Evolutionary conservation across 1,140 invertebrate genomes (phyloP), one percentile per base, ranked within the genome.

Genomic region (Panonychus citri): DNA sequence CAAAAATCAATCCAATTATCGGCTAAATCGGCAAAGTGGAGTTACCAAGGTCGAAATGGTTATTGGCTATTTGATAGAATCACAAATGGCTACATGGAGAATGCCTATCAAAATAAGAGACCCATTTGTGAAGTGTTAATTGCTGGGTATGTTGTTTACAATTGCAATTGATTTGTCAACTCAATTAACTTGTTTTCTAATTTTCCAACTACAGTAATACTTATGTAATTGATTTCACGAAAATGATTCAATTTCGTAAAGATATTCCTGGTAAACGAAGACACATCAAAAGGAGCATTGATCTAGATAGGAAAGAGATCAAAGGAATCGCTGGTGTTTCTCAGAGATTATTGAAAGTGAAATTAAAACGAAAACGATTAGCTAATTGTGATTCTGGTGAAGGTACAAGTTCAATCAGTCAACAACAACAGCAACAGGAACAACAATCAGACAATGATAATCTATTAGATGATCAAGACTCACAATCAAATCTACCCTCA

Each of bases 1-100:
- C 5, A 34, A 34, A 34, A 34, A 12, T 7, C 5, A 5, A 34
- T 34, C 12, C 30, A 34, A 34, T 12, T 34, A 12, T 7, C 30
- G 1, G 5, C 30, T 12, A 34, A 34, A 34, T 34, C 30, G 12
- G 30, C 30, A 34, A 34, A 88, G 62, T 94, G 89, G 89, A 94
- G 85, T 72, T 94, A 95, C 69, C 85, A 93, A 74, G 87, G 87
- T 21, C 73, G 82, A 64, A 86, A 87, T 75, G 90, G 90, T 62
- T 96, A 90, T 90, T 96, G 91, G 91, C 85, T 90, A 69, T 96
- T 93, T 72, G 90, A 95, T 70, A 80, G 84, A 65, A 73, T 88
- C 57, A 89, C 86, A 59, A 87, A 81, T 69, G 71, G 73, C 62
- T 88, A 95, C 69, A 72, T 96, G 58, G 89, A 96, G 75, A 71